phyloP scores from a whole-genome alignment of 2,113 vertebrate species.

The Beaufortia kweichowensis region DNA sequence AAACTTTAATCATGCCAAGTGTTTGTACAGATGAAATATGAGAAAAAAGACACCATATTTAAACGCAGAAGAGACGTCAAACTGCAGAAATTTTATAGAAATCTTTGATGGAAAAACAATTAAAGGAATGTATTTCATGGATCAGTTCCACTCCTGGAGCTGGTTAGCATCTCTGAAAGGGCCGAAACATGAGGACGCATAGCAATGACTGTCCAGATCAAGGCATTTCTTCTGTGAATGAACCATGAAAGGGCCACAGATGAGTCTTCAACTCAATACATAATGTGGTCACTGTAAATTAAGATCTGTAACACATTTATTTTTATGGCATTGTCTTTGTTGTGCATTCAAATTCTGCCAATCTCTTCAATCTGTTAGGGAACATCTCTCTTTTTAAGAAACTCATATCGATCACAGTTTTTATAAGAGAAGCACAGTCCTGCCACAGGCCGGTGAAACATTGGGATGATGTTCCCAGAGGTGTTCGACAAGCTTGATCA shows the following conservation, averaged over 20 bases:
- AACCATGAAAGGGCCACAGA: slow-evolving; percentile 21
- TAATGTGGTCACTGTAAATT: background rate
- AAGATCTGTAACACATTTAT: slow-evolving; percentile 24
- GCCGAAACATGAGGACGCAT: slow-evolving; percentile 12
- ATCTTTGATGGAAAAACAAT: slow-evolving; percentile 20
- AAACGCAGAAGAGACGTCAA: slow-evolving; percentile 16
- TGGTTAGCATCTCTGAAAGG: slow-evolving; percentile 13
- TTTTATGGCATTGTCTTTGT: slow-evolving; percentile 34
- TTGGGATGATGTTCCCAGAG: slow-evolving; percentile 18
- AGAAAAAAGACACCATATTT: slow-evolving; percentile 2
- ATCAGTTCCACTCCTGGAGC: background rate
- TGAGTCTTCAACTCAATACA: slow-evolving; percentile 12
- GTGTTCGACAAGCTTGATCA: slow-evolving; percentile 36
- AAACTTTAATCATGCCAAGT: background rate
- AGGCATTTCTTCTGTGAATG: slow-evolving; percentile 36
- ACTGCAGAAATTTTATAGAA: background rate
- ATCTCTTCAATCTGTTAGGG: slow-evolving; percentile 25
- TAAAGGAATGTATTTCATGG: slow-evolving; percentile 19
- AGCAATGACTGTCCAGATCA: slow-evolving; percentile 34
- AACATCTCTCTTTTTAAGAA: slow-evolving; percentile 4
- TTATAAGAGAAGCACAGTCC: slow-evolving; percentile 22
- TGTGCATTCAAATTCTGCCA: slow-evolving; percentile 34
- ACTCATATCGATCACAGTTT: slow-evolving; percentile 35
- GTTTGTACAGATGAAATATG: slow-evolving; percentile 1
- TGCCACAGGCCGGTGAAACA: slow-evolving; percentile 31